These are phyloP conservation scores for Empidonax alnorum DNA, from an alignment of 2,113 vertebrate genomes.

Conservation along the genomic window DNA sequence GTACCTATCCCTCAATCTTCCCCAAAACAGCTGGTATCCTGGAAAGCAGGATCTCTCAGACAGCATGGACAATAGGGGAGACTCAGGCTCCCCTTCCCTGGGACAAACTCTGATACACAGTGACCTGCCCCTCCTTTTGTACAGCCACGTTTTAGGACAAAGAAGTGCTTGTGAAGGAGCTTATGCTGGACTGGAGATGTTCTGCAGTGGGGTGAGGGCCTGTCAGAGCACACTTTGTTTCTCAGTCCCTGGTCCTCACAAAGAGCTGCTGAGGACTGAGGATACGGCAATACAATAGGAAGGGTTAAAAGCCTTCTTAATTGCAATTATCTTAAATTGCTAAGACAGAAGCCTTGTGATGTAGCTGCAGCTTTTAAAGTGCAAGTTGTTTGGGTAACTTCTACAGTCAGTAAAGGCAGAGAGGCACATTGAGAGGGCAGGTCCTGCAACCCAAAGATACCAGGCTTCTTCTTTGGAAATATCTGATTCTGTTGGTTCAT, in stretches of 20 bases:
- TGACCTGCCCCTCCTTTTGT: neutral
- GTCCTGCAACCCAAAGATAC: neutral
- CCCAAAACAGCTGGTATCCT: neutral
- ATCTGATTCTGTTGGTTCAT: neutral
- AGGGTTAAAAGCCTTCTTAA: neutral
- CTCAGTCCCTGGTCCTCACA: neutral
- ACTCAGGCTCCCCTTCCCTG: neutral
- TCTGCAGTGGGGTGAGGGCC: neutral
- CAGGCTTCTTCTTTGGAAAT: neutral
- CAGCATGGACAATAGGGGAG: fast-evolving
- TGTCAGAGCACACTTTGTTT: neutral
- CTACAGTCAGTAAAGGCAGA: neutral
- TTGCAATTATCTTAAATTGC: neutral
- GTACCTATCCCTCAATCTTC: neutral
- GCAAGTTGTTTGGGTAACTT: neutral
- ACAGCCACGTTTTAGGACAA: neutral
- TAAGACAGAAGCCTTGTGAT: neutral
- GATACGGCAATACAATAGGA: neutral
- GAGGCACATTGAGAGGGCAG: neutral
- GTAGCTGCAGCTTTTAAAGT: neutral
- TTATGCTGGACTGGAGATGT: neutral
- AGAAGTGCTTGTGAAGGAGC: neutral
- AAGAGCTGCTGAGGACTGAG: neutral
- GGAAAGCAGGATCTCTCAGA: neutral
- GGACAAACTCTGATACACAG: neutral